Conservation (phyloP, 2,113 vertebrate species). For the Otis tarda region DNA sequence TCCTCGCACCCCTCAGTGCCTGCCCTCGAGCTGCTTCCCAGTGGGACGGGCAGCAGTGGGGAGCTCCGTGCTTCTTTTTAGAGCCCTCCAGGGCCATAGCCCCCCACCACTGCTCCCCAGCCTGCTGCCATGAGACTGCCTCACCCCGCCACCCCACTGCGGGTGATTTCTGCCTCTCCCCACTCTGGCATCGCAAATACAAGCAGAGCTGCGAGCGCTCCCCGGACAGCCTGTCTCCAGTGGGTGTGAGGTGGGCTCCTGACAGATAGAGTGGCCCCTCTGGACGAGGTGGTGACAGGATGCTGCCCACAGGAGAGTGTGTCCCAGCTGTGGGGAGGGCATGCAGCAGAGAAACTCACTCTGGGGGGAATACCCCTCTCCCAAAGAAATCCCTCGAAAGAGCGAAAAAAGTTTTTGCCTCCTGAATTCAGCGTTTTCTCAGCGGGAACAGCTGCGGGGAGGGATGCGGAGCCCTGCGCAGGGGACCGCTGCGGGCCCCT, state of each 20-base stretch:
- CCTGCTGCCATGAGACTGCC: background rate
- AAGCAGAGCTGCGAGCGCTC: background rate
- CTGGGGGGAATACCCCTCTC: background rate
- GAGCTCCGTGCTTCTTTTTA: background rate
- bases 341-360: background rate
- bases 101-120: background rate
- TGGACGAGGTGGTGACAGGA: background rate
- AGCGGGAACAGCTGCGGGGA: background rate
- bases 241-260: background rate
- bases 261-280: background rate
- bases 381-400: background rate
- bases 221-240: background rate
- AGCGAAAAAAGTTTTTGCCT: background rate
- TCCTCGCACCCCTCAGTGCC: accelerated
- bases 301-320: background rate
- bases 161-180: background rate
- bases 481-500: background rate
- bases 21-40: accelerated
- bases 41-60: accelerated
- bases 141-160: background rate
- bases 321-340: background rate
- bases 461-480: too few relatives aligned
- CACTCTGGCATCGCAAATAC: background rate
- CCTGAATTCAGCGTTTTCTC: background rate
- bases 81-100: background rate